Conservation (phyloP, 2,113 vertebrate genomes). For the Gallinago media region DNA sequence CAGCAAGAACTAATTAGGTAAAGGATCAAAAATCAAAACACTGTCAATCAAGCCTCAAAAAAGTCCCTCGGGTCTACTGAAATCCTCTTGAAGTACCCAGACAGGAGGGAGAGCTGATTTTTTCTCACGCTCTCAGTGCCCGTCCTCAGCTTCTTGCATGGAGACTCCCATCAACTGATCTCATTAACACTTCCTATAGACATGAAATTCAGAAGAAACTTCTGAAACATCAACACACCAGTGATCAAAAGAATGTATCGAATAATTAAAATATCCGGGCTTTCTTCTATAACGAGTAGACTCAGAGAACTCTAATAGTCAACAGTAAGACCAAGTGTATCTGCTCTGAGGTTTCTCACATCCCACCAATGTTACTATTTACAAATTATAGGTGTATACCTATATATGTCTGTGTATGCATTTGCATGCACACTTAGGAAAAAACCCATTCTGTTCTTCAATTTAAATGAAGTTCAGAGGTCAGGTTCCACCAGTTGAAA, state of each 20-base stretch:
- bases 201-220: background rate
- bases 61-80: background rate
- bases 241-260: background rate
- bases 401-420: background rate
- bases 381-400: background rate
- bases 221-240: background rate
- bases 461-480: background rate
- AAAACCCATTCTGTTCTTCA: background rate
- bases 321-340: background rate
- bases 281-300: background rate
- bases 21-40: background rate
- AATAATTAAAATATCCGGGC: background rate
- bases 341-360: background rate
- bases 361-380: background rate
- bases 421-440: rapidly evolving
- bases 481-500: background rate
- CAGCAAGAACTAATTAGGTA: background rate
- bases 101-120: background rate
- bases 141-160: background rate
- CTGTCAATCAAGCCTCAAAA: background rate
- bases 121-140: background rate
- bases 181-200: background rate
- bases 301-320: background rate
- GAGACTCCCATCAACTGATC: background rate
- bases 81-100: background rate